Evolutionary conservation across 2,113 vertebrate species (phyloP).

Genomic region (Shinisaurus crocodilurus): DNA sequence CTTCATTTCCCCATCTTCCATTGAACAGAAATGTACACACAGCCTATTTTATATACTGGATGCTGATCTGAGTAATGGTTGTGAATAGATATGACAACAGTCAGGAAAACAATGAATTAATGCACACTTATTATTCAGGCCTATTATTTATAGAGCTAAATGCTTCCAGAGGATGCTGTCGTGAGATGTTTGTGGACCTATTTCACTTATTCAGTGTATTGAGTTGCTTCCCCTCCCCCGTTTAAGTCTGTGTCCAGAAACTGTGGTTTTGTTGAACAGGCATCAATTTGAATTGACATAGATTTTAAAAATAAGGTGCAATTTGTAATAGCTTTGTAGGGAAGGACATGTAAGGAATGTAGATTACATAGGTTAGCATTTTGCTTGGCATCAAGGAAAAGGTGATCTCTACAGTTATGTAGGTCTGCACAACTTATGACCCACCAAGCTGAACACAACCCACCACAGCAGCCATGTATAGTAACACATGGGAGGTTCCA

Average conservation of each 20-base stretch:
- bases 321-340: background rate
- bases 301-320: background rate
- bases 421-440: background rate
- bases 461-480: background rate
- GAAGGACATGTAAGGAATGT: background rate
- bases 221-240: too few species aligned
- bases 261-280: background rate
- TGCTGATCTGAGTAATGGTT: background rate
- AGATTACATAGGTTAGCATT: background rate
- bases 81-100: background rate
- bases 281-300: background rate
- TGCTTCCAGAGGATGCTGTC: background rate
- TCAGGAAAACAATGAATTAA: constrained; percentile 12
- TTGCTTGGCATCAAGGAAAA: background rate
- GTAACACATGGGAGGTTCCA: background rate
- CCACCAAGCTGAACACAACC: background rate
- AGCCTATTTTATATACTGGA: background rate
- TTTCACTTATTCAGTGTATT: background rate
- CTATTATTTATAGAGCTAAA: constrained; percentile 27
- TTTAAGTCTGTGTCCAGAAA: background rate
- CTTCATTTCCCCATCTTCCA: background rate
- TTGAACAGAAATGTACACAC: background rate
- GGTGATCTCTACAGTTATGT: background rate
- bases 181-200: background rate
- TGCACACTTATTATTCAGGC: background rate